Conservation (phyloP, 2,113 vertebrate species). For the Sardina pilchardus region DNA sequence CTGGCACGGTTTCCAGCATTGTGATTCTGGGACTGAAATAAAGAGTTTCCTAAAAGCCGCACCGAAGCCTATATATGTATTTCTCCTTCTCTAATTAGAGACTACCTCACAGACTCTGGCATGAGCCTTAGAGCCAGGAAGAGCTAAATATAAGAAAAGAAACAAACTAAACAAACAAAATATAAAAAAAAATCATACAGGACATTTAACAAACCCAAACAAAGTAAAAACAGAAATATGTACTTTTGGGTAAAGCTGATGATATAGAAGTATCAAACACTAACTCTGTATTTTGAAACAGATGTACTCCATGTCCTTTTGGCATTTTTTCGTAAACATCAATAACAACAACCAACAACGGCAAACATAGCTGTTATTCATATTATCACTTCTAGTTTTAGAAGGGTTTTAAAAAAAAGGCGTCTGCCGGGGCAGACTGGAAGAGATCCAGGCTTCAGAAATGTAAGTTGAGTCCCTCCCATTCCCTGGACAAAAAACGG, state of each 20-base stretch:
- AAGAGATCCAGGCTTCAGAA: background rate
- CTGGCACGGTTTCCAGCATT: slow-evolving; percentile 70
- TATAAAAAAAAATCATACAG: slow-evolving; percentile 70
- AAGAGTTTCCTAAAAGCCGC: slow-evolving; percentile 71
- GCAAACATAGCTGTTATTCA: background rate
- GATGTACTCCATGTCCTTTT: background rate
- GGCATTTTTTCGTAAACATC: background rate
- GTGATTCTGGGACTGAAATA: slow-evolving; percentile 71
- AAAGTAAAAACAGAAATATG: slow-evolving; percentile 53
- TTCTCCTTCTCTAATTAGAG: slow-evolving; percentile 76
- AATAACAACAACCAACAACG: slow-evolving; percentile 6
- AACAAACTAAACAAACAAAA: slow-evolving; percentile 68
- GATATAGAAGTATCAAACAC: background rate
- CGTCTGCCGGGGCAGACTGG: background rate
- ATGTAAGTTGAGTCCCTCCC: background rate
- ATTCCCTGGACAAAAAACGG: background rate
- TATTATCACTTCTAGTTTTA: slow-evolving; percentile 5
- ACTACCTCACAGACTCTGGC: slow-evolving; percentile 58
- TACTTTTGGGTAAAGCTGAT: slow-evolving; percentile 9
- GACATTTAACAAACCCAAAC: slow-evolving; percentile 64
- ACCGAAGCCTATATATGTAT: slow-evolving; percentile 73
- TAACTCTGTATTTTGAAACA: background rate
- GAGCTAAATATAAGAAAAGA: slow-evolving; percentile 74
- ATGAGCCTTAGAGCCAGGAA: slow-evolving; percentile 64
- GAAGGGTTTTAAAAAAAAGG: background rate